Conservation (phyloP, 2,888 invertebrate species). For the Baronia brevicornis region DNA sequence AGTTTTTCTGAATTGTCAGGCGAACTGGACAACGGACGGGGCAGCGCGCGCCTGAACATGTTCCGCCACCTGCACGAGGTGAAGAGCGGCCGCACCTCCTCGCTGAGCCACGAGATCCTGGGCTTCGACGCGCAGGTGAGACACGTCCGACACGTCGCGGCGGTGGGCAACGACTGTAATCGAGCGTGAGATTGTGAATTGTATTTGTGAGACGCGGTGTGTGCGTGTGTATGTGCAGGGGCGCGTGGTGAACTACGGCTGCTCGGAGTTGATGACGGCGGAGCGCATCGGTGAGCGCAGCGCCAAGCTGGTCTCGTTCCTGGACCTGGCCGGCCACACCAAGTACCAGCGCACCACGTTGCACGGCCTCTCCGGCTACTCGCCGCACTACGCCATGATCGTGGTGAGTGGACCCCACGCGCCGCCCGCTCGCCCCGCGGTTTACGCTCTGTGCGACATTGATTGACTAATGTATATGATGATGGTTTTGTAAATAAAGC, state of each 20-base stretch:
- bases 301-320: conserved; percentile 93
- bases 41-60: conserved; percentile 95
- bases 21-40: conserved; percentile 95
- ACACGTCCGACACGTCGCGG: no score
- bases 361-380: conserved; percentile 94
- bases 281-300: conserved; percentile 96
- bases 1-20: no score
- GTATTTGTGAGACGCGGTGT: no score
- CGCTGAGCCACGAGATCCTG: conserved; percentile 96
- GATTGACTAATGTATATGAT: no score
- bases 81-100: conserved; percentile 89
- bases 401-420: conserved; percentile 37
- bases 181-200: no score
- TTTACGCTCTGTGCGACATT: not conserved
- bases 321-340: conserved; percentile 96
- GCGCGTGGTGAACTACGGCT: conserved; percentile 91
- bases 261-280: conserved; percentile 91
- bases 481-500: no score
- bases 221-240: conserved; percentile 68
- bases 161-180: no score
- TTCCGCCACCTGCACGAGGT: conserved; percentile 97
- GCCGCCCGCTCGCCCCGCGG: not conserved
- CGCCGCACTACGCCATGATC: conserved; percentile 83
- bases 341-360: conserved; percentile 97
- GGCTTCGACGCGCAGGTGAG: conserved; percentile 89